These are phyloP conservation scores for Ectemnius continuus DNA, from an alignment of 2,888 invertebrate genomes.

Conservation along the genomic window DNA sequence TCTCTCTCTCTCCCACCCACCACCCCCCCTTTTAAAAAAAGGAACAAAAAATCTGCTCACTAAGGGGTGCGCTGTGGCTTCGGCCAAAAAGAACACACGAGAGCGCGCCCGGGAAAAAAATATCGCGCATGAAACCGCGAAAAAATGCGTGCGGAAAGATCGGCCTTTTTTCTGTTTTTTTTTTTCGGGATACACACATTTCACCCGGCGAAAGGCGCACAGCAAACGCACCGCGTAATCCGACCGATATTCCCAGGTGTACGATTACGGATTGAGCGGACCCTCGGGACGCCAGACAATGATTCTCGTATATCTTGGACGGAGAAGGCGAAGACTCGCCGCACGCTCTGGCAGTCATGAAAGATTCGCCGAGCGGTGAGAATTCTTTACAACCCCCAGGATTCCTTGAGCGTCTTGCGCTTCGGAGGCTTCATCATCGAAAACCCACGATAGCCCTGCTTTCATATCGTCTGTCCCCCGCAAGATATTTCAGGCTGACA, in stretches of 20 bases:
- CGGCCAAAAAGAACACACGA: conserved; percentile 18
- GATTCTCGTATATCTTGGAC: conserved; percentile 24
- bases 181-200: neutral
- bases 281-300: conserved; percentile 64
- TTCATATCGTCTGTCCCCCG: too few relatives aligned
- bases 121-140: conserved; percentile 24
- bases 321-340: too few relatives aligned
- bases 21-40: conserved; percentile 11
- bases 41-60: conserved; percentile 6
- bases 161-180: neutral
- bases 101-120: conserved; percentile 17
- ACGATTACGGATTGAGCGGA: conserved; percentile 51
- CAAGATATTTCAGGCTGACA: too few relatives aligned
- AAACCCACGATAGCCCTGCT: too few relatives aligned
- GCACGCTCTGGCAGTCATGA: conserved; percentile 13
- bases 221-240: conserved; percentile 24
- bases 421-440: too few relatives aligned
- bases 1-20: too few relatives aligned
- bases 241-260: conserved; percentile 39
- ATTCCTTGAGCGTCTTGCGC: neutral
- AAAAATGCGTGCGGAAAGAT: conserved; percentile 22
- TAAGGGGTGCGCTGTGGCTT: neutral
- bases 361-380: conserved; percentile 26
- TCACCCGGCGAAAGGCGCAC: conserved; percentile 21
- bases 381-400: conserved; percentile 22